phyloP scores from a whole-genome alignment of 2,113 vertebrate genomes.

The Laticauda colubrina region DNA sequence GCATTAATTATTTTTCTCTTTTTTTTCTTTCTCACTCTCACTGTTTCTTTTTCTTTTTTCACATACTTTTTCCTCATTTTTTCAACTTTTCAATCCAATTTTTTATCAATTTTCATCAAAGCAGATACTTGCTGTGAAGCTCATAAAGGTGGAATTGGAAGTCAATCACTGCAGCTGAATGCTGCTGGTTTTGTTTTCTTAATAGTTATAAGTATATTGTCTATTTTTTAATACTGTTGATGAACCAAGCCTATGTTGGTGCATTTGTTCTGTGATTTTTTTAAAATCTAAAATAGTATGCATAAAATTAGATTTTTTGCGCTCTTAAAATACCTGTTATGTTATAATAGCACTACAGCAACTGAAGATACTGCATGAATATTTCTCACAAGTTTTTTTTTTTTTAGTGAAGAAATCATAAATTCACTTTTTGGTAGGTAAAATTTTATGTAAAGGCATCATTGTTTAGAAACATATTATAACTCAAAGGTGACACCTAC shows the following conservation, averaged over 20 bases:
- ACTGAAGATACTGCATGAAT: slow-evolving; percentile 22
- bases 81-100: slow-evolving; percentile 37
- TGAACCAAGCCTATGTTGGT: slow-evolving; percentile 10
- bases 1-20: slow-evolving; percentile 58
- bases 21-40: slow-evolving; percentile 60
- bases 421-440: neutral
- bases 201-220: slow-evolving; percentile 61
- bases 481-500: neutral
- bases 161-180: slow-evolving; percentile 67
- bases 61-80: slow-evolving; percentile 39
- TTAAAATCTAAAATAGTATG: slow-evolving; percentile 18
- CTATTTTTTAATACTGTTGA: slow-evolving; percentile 56
- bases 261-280: slow-evolving; percentile 27
- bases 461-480: neutral
- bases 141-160: slow-evolving; percentile 69
- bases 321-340: slow-evolving; percentile 20
- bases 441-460: slow-evolving; percentile 6
- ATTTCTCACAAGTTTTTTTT: neutral
- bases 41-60: slow-evolving; percentile 48
- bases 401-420: slow-evolving; percentile 6
- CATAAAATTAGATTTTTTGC: slow-evolving; percentile 9
- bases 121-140: slow-evolving; percentile 74
- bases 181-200: slow-evolving; percentile 66
- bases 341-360: neutral
- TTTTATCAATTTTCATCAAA: slow-evolving; percentile 59